A percentile compares a stretch with the other conserved stretches of the same genome.
phyloP scores from a whole-genome alignment of 1,140 invertebrate species.

The Pararge aegeria region DNA sequence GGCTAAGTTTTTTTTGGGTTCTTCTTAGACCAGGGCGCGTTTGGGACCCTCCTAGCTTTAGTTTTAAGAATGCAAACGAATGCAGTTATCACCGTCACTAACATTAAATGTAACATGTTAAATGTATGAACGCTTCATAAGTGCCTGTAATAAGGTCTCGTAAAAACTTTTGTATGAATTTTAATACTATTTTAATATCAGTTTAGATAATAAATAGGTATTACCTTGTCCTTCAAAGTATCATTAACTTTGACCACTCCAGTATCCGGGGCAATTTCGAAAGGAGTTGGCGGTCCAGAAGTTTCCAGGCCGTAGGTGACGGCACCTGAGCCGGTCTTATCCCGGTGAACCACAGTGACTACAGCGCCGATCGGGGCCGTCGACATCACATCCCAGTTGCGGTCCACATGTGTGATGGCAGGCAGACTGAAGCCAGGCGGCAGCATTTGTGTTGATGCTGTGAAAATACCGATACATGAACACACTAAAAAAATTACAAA shows the following conservation, averaged over 20 bases:
- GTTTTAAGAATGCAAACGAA: no score
- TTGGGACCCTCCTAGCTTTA: no score
- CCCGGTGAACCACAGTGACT: conserved; percentile 53
- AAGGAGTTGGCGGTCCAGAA: conserved; percentile 56
- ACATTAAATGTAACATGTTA: no score
- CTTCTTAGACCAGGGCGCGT: no score
- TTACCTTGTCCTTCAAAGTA: conserved; percentile 67
- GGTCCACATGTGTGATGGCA: conserved; percentile 54
- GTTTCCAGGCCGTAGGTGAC: conserved; percentile 64
- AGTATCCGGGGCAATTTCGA: conserved; percentile 52
- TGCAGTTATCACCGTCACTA: no score
- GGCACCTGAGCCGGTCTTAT: conserved; percentile 36
- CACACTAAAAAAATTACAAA: no score
- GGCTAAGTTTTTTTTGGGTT: no score
- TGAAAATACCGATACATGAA: conserved; percentile 22
- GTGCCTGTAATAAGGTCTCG: no score
- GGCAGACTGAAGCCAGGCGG: conserved; percentile 51
- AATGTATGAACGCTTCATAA: no score
- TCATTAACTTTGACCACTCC: conserved; percentile 70
- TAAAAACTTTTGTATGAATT: no score
- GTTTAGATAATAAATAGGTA: no score
- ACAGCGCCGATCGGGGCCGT: conserved; percentile 49
- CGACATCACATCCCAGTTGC: conserved; percentile 60
- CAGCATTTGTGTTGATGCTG: conserved; percentile 52
- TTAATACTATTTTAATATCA: no score